These are phyloP conservation scores for Solen grandis DNA, from an alignment of 1,140 invertebrate genomes.

Conservation along the genomic window DNA sequence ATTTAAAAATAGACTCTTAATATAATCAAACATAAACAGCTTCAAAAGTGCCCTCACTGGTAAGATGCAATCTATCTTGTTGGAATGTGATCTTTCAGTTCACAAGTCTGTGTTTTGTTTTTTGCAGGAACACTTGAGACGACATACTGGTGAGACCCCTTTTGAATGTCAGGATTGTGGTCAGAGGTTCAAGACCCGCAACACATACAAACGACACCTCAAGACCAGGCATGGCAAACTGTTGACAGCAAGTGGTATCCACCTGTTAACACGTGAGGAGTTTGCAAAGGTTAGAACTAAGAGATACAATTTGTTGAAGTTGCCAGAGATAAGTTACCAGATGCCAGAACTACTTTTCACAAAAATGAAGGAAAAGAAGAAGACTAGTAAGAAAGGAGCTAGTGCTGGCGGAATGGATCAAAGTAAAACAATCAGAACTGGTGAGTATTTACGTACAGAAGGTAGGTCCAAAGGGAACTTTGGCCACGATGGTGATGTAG, in stretches of 20 bases:
- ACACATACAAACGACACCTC: slow-evolving; percentile 86
- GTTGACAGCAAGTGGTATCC: slow-evolving; percentile 83
- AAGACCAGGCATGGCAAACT: slow-evolving; percentile 85
- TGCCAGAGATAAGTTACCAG: slow-evolving; percentile 34
- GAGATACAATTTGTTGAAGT: slow-evolving; percentile 56
- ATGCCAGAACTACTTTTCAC: slow-evolving; percentile 36
- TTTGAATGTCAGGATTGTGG: slow-evolving; percentile 86
- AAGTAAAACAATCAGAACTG: background rate
- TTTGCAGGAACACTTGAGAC: slow-evolving; percentile 83
- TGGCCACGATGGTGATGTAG: slow-evolving; percentile 39
- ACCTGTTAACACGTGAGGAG: slow-evolving; percentile 83
- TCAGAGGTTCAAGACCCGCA: slow-evolving; percentile 85
- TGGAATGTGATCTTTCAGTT: too few species aligned
- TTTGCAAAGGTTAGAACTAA: slow-evolving; percentile 83
- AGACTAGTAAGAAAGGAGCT: background rate
- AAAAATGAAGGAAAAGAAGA: slow-evolving; percentile 11
- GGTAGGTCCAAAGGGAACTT: background rate
- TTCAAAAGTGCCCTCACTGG: too few species aligned
- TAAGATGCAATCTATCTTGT: too few species aligned
- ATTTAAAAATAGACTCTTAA: too few species aligned
- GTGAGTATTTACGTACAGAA: background rate
- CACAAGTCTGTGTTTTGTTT: slow-evolving; percentile 40
- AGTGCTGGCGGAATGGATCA: background rate
- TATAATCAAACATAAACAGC: too few species aligned
- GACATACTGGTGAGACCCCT: slow-evolving; percentile 86